Base-by-base conservation (phyloP, 1,140 invertebrate species). In the Pseudoatta argentina region DNA sequence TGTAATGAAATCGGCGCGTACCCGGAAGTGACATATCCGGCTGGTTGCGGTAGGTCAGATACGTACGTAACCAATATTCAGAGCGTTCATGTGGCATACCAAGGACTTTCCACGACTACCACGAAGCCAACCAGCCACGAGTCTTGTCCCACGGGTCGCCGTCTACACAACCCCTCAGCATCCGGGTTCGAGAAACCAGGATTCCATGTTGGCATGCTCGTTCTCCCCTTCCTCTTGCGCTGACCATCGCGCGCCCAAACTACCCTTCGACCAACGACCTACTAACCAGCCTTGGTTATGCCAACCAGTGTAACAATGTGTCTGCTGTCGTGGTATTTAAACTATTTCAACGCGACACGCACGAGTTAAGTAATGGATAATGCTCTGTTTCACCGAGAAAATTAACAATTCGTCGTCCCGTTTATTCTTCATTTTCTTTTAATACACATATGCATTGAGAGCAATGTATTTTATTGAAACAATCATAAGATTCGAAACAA, bases 1-100 rank as follows among this genome's bases (percentile, higher is more conserved):
- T 64, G 64, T 18, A 87, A 55, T 82, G 64, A 88, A 86, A 88
- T 89, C 71, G 83, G 39, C n/a, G 76, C 18, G 30, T 44, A 82
- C 1, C 59, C 82, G 87, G 69, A 89, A 82, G 87, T 88, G 88
- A 87, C 73, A 55, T 87, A 87, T 89, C 85, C 73, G 72, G n/a
- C 21, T 30, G 78, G 77, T 89, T 89, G 88, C 53, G 87, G 85
- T 85, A 79, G 87, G 77, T 89, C 72, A 87, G 77, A 57, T 85
- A 89, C 88, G 87, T 89, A 89, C 53, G 71, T 81, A 72, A 87
- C 88, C 88, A 87, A 87, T 89, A 89, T 87, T 89, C 88, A 59
- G 72, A 78, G 44, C 87, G 77, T 83, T 73, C 85, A 66, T 61
- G 66, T 69, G 85, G 85, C 77, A 89, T 89, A 89, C 87, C 85